phyloP scores from a whole-genome alignment of 2,113 vertebrate genomes.

The Ciconia maguari region DNA sequence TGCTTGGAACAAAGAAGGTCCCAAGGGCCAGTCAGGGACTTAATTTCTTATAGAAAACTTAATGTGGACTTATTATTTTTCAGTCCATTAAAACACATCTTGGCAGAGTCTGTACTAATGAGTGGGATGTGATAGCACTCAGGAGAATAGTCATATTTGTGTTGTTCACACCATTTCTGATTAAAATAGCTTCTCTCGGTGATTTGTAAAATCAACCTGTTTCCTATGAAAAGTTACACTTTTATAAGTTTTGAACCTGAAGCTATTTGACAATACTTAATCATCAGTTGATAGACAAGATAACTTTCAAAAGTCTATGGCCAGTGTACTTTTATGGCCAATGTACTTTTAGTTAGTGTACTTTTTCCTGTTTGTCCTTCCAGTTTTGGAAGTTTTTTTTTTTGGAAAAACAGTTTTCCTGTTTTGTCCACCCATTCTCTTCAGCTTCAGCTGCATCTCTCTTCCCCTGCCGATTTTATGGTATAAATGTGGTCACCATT shows the following conservation, averaged over 20 bases:
- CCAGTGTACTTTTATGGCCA: no score
- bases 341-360: neutral
- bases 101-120: conserved; percentile 39
- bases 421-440: neutral
- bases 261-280: neutral
- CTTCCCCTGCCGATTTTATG: neutral
- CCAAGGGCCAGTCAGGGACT: neutral
- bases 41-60: conserved; percentile 40
- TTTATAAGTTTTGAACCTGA: neutral
- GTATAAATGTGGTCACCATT: neutral
- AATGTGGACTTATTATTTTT: neutral
- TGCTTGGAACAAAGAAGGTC: neutral
- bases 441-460: neutral
- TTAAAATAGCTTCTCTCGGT: conserved; percentile 44
- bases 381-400: no score
- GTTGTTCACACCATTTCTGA: conserved; percentile 57
- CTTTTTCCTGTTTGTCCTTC: neutral
- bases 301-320: neutral
- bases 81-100: conserved; percentile 47
- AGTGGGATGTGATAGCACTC: conserved; percentile 64
- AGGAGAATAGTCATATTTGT: conserved; percentile 60
- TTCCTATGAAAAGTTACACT: neutral
- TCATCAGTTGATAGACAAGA: neutral
- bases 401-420: no score
- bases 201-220: conserved; percentile 41